These are phyloP conservation scores for Sternotherus odoratus DNA, from an alignment of 2,797 vertebrate species.

Conservation along the genomic window DNA sequence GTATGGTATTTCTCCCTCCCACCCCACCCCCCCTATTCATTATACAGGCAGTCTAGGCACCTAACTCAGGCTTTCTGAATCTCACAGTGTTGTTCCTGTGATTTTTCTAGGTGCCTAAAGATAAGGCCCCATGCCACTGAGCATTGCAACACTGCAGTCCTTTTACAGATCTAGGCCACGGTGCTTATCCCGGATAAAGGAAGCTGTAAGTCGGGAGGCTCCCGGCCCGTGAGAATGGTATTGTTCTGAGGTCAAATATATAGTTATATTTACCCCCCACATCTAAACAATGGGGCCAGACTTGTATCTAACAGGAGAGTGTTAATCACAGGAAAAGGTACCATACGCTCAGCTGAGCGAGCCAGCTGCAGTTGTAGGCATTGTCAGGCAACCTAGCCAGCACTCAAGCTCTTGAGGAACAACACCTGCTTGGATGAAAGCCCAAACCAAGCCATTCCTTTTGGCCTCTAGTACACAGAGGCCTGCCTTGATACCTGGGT, in stretches of 20 bases:
- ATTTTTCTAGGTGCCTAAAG: background rate
- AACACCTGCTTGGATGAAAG: background rate
- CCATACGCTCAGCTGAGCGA: background rate
- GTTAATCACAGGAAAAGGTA: fast-evolving
- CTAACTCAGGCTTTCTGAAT: background rate
- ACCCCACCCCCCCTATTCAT: background rate
- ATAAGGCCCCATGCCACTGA: background rate
- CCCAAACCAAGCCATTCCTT: background rate
- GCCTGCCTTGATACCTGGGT: background rate
- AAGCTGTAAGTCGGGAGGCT: background rate
- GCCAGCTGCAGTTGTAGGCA: background rate
- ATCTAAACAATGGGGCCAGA: background rate
- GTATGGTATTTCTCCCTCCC: too few species aligned
- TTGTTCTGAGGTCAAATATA: background rate
- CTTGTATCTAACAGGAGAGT: fast-evolving
- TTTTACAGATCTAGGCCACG: background rate
- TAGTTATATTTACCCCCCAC: background rate
- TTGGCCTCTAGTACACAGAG: background rate
- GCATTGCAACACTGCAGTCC: background rate
- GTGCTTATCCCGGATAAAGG: background rate
- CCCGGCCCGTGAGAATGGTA: background rate
- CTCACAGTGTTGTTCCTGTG: background rate
- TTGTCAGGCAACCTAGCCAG: background rate
- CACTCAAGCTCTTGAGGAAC: background rate
- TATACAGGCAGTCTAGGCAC: background rate